Conservation (phyloP, 1,140 invertebrate species). For the Augochlora pura region DNA sequence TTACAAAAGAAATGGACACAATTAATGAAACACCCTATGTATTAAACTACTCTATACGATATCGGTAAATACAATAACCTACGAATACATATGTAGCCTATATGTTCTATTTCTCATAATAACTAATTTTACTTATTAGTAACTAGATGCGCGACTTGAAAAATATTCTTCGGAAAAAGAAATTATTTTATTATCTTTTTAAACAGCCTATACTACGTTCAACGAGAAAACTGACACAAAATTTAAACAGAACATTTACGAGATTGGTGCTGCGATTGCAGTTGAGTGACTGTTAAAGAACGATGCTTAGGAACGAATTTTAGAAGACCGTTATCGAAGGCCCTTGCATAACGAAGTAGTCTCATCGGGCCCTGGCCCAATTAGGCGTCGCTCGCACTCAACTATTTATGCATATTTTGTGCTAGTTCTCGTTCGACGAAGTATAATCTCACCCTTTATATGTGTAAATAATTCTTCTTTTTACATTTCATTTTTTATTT, state of each 20-base stretch:
- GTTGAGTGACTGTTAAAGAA: too few species aligned
- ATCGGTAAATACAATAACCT: conserved; percentile 65
- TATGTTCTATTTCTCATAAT: conserved; percentile 47
- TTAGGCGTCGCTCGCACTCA: too few species aligned
- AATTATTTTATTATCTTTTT: conserved; percentile 19
- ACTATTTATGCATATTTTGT: too few species aligned
- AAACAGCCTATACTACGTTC: conserved; percentile 44
- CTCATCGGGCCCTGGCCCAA: too few species aligned
- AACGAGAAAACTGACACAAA: too few species aligned
- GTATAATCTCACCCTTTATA: conserved; percentile 3
- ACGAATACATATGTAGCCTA: conserved; percentile 64
- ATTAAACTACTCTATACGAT: conserved; percentile 47
- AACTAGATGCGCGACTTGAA: conserved; percentile 60
- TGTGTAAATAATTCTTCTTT: conserved; percentile 65
- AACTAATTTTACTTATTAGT: conserved; percentile 56
- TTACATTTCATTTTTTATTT: too few species aligned
- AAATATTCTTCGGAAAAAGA: conserved; percentile 56
- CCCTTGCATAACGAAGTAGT: too few species aligned
- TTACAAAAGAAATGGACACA: not conserved
- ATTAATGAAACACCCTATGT: not conserved
- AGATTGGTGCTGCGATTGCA: too few species aligned
- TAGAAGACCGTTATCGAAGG: too few species aligned
- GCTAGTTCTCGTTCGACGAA: too few species aligned
- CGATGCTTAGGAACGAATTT: too few species aligned
- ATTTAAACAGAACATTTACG: too few species aligned